Evolutionary conservation across 92 coral and sea anemone genomes (phyloP).

Genomic region (Bergia puertoricense): DNA sequence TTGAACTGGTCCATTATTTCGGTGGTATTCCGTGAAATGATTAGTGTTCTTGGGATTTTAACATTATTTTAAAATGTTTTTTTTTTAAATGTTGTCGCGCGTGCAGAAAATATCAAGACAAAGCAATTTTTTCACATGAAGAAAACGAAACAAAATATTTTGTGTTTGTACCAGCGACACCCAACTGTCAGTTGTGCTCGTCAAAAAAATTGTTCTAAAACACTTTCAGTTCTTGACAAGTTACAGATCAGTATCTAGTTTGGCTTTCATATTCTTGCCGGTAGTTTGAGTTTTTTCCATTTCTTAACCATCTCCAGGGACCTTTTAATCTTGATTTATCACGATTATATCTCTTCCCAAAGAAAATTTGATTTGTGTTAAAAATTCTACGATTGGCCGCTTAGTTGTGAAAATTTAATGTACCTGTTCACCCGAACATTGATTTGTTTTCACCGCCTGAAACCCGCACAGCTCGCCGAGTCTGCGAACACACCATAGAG

Average conservation of each 20-base stretch:
- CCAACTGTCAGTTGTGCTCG: neutral
- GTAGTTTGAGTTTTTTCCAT: neutral
- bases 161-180: neutral
- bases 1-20: too few species aligned
- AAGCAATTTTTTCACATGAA: too few species aligned
- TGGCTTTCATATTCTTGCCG: neutral
- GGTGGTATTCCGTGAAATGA: too few species aligned
- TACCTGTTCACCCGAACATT: constrained; percentile 10
- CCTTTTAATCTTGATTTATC: neutral
- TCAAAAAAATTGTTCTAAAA: neutral
- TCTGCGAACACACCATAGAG: neutral
- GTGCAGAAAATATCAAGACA: too few species aligned
- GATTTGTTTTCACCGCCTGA: neutral
- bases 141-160: neutral
- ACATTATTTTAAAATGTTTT: too few species aligned
- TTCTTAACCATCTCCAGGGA: neutral
- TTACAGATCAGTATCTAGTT: neutral
- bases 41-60: too few species aligned
- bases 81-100: too few species aligned
- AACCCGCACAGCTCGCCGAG: constrained; percentile 10
- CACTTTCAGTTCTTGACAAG: neutral
- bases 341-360: neutral
- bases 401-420: constrained; percentile 25
- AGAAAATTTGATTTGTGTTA: constrained; percentile 9
- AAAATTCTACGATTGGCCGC: constrained; percentile 2